Evolutionary conservation across 2,888 invertebrate genomes (phyloP).

Genomic region (Chymomyza procnemis): DNA sequence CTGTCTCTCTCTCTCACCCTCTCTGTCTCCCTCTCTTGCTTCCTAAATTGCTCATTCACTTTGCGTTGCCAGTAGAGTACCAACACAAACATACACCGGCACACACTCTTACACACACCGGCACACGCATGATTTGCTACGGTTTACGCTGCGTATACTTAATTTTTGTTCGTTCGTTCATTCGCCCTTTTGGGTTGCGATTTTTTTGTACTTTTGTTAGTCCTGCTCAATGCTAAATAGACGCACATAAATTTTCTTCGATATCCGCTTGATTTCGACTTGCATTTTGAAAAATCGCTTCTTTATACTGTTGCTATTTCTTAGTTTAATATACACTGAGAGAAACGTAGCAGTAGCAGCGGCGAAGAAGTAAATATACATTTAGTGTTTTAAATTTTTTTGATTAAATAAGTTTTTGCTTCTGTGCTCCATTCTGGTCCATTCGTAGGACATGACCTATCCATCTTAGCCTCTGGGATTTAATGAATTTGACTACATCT

Average conservation of each 20-base stretch:
- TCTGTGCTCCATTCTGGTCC: too few relatives aligned
- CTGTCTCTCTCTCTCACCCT: not conserved
- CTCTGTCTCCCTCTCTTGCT: not conserved
- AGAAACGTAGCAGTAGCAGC: too few relatives aligned
- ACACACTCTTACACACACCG: conserved; percentile 22
- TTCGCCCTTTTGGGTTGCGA: conserved; percentile 39
- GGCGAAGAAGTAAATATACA: too few relatives aligned
- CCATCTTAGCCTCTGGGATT: too few relatives aligned
- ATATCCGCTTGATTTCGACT: conserved; percentile 55
- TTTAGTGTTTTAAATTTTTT: too few relatives aligned
- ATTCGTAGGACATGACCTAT: too few relatives aligned
- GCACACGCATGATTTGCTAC: conserved; percentile 24
- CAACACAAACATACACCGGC: not conserved
- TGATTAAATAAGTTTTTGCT: too few relatives aligned
- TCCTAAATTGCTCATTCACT: conserved; percentile 6
- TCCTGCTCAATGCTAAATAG: conserved; percentile 55
- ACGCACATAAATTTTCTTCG: conserved; percentile 61
- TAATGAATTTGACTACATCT: too few relatives aligned
- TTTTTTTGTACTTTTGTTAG: not conserved
- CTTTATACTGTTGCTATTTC: conserved; percentile 48
- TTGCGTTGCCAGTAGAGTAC: not conserved
- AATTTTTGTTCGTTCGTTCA: conserved; percentile 55
- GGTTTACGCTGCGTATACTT: conserved; percentile 54
- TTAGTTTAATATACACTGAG: not conserved
- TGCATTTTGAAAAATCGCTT: conserved; percentile 60